Percentiles rank a stretch among this genome's conserved stretches.
Evolutionary conservation across 2,888 invertebrate genomes (phyloP).

Genomic region (Pantelozetes paolii): DNA sequence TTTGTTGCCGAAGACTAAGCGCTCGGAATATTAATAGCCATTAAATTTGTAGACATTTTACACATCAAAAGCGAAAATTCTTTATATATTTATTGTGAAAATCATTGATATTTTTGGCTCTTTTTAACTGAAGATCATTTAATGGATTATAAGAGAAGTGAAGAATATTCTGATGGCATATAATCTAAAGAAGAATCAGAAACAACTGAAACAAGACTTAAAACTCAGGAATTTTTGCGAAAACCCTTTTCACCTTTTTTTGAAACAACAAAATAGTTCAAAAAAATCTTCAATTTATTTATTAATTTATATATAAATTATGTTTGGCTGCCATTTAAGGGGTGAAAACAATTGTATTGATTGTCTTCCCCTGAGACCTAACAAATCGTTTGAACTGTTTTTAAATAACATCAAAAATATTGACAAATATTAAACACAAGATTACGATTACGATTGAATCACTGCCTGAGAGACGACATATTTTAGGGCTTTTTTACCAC

Average conservation of each 20-base stretch:
- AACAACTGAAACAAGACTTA: not conserved
- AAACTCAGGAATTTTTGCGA: not conserved
- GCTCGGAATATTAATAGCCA: too few relatives aligned
- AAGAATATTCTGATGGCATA: too few relatives aligned
- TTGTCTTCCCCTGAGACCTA: not conserved
- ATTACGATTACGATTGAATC: not conserved
- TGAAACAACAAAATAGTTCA: not conserved
- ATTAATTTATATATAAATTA: not conserved
- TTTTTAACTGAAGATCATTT: too few relatives aligned
- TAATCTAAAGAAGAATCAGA: not conserved
- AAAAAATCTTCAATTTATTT: not conserved
- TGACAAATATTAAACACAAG: too few relatives aligned
- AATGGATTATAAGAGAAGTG: too few relatives aligned
- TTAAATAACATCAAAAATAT: too few relatives aligned
- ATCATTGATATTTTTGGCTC: too few relatives aligned
- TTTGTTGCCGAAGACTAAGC: not conserved
- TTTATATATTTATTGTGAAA: too few relatives aligned
- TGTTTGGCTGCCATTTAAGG: not conserved
- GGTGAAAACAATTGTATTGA: not conserved
- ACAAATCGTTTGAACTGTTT: not conserved
- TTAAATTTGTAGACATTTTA: not conserved
- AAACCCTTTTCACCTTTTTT: not conserved
- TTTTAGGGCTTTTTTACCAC: not conserved
- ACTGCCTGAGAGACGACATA: not conserved
- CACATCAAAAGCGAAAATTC: not conserved